Evolutionary conservation across 1,140 invertebrate genomes (phyloP).

Genomic region (Maniola jurtina): DNA sequence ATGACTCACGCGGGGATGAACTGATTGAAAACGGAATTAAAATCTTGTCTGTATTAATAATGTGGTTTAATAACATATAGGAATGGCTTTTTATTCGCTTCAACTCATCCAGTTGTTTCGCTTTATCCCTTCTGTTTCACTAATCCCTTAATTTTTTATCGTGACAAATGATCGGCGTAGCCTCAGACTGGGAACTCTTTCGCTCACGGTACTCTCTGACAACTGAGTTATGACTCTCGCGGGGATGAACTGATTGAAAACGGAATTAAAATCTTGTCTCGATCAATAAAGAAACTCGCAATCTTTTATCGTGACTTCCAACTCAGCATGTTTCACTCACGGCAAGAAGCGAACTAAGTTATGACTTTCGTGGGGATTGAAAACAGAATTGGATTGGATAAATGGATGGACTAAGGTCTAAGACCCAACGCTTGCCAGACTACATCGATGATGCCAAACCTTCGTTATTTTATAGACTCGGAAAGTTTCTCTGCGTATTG

Average conservation of each 20-base stretch:
- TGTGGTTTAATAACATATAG: too few species aligned
- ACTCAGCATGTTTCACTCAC: too few species aligned
- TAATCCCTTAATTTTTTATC: constrained; percentile 1
- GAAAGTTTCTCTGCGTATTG: too few species aligned
- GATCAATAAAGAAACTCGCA: too few species aligned
- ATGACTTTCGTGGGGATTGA: background rate
- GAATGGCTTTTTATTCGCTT: too few species aligned
- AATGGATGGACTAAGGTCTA: too few species aligned
- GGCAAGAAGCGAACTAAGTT: background rate
- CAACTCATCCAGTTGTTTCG: too few species aligned
- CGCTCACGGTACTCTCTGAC: background rate
- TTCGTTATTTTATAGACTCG: too few species aligned
- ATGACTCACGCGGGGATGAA: background rate
- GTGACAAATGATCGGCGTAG: background rate
- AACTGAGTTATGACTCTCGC: constrained; percentile 3
- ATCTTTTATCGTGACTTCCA: background rate
- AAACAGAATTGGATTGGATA: background rate
- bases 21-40: background rate
- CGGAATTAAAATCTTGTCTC: background rate
- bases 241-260: background rate
- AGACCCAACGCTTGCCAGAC: too few species aligned
- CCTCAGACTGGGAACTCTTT: background rate
- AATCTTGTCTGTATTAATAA: background rate
- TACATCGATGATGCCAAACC: too few species aligned
- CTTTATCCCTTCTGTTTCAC: too few species aligned